These are phyloP conservation scores for Acanthurus tractus DNA, from an alignment of 2,797 vertebrate genomes.

Conservation along the genomic window DNA sequence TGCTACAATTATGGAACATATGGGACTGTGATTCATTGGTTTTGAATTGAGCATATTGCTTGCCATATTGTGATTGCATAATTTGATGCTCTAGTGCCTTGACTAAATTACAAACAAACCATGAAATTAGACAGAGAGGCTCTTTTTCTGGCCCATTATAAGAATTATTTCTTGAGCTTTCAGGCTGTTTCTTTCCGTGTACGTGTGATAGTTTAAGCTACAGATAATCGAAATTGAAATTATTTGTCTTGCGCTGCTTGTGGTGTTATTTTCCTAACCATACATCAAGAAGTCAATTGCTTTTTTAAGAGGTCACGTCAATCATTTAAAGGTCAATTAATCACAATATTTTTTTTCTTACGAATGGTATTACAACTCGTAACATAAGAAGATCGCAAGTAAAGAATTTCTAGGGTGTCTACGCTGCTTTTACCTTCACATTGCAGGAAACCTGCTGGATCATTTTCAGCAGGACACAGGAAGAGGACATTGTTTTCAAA, in stretches of 20 bases:
- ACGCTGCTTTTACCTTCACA: neutral
- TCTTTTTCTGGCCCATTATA: constrained; percentile 55
- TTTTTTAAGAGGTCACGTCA: neutral
- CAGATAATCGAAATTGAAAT: constrained; percentile 7
- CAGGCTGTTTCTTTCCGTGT: neutral
- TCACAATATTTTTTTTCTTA: neutral
- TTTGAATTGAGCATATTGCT: constrained; percentile 71
- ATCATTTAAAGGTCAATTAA: neutral
- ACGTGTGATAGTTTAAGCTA: neutral
- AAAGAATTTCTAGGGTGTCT: neutral
- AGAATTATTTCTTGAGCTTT: constrained; percentile 40
- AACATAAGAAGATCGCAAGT: neutral
- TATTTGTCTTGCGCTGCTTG: neutral
- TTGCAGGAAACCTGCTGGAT: neutral
- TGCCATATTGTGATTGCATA: constrained; percentile 74
- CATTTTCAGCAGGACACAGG: neutral
- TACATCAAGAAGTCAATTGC: constrained; percentile 1
- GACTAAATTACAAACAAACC: constrained; percentile 75
- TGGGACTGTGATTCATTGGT: constrained; percentile 65
- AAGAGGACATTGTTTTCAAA: neutral
- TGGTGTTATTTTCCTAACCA: neutral
- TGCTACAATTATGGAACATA: constrained; percentile 68
- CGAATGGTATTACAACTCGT: neutral
- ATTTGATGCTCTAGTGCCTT: constrained; percentile 69
- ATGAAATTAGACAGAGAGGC: constrained; percentile 71